Evolutionary conservation across 1,140 invertebrate genomes (phyloP), one percentile per base, ranked within the genome.

Genomic region (Drosophila albomicans): DNA sequence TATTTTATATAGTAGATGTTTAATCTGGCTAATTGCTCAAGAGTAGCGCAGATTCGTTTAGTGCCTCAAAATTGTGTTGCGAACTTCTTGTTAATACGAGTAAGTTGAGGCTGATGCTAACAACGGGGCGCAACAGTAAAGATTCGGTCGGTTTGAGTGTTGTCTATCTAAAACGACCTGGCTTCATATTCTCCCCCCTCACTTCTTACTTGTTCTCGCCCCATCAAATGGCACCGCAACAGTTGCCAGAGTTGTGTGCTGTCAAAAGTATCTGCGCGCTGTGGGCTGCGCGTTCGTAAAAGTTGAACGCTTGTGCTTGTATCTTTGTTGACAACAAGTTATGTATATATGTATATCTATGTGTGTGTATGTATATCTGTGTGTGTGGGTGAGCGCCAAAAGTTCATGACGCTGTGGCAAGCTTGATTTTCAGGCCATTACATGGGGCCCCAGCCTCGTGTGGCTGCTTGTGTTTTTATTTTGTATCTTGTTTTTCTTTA

Each of bases 341-440:
- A 43, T 46, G 13, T 58, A 6, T 67, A 48, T 57, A 63, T 76
- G 66, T 67, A 48, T 51, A 46, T 65, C 38, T 68, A 32, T 20
- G 68, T 66, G 13, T 56, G 43, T 70, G 5, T 63, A 59, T 63
- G 64, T 79, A n/a, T n/a, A n/a, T n/a, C n/a, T n/a, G 59, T 46
- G 67, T 70, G 74, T 81, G 79, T 59, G 59, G 58, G 81, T 75
- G 62, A 71, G 65, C 68, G 72, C 72, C 75, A 87, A 88, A 84
- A 89, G 84, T 88, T 88, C 84, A 87, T 87, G 79, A 77, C 77
- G 81, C 77, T 80, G 74, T 76, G 65, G 62, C 43, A 59, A 88
- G 84, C 84, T 75, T 88, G 79, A 88, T 88, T 88, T 88, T 87
- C 82, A 80, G 82, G 73, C 82, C 82, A 82, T 87, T 87, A 87